Evolutionary conservation across 2,888 invertebrate genomes (phyloP), one percentile per base, ranked within the genome.

Genomic region (Dolomedes plantarius): DNA sequence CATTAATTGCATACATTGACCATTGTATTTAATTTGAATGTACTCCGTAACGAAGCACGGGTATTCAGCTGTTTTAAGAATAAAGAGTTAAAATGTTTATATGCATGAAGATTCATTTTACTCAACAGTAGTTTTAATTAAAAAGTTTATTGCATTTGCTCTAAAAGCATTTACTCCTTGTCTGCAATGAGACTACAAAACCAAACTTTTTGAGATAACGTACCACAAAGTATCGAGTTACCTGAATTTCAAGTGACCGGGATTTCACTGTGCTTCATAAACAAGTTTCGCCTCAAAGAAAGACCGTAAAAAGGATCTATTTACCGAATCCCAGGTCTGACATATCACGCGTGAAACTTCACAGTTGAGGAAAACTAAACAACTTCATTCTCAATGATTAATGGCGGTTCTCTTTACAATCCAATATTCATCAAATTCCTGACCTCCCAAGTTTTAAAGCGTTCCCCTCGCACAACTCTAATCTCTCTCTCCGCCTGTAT

Each of bases 301-400:
- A 56, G 11, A 5, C 5, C 16, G 13, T 23, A 56, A 56, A 56
- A 56, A 23, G 56, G 56, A 56, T 56, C 23, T 56, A 23, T 56
- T 56, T 56, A 56, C 23, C 23, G 56, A 23, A 56, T 56, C 56
- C 56, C 23, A 5, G 3, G 19, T 56, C 23, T 56, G 56, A 56
- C 56, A 23, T 23, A n/a, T 56, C 56, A 56, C 7, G 46, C 46
- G 46, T 23, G 23, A 56, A 56, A 56, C 56, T 56, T 56, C 23
- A 11, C 56, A 56, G 23, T 23, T 11, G 23, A 2, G 2, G 23
- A 23, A 56, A 56, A 56, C 56, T 56, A 56, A 56, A 56, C 56
- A 56, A 56, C 56, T 56, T 56, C 56, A 56, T 56, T 56, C 56
- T 23, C 56, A 23, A 56, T 56, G 56, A 56, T 56, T 56, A 56